Conservation (phyloP, 35 echinoderm and acorn worm species). For the Patiria miniata region DNA sequence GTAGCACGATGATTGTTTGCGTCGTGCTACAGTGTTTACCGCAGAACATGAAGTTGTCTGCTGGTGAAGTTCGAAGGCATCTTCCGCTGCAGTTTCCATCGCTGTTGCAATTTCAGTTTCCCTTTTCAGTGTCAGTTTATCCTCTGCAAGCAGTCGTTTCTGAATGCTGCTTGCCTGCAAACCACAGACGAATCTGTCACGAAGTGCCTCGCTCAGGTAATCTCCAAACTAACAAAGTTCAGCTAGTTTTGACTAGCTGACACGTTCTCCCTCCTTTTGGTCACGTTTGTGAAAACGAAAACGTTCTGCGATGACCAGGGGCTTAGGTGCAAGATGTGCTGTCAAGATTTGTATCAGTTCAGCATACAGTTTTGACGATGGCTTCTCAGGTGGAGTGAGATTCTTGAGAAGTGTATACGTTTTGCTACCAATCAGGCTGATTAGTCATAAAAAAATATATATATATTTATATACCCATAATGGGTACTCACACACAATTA, state of each 20-base stretch:
- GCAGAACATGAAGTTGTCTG: neutral
- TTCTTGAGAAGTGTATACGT: too few species aligned
- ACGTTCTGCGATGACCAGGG: slow-evolving; percentile 47
- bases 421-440: too few species aligned
- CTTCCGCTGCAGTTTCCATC: slow-evolving; percentile 30
- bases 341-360: slow-evolving; percentile 16
- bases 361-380: neutral
- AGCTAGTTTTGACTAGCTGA: slow-evolving; percentile 28
- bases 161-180: slow-evolving; percentile 16
- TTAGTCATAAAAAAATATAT: too few species aligned
- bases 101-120: slow-evolving; percentile 15
- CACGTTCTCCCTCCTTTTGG: slow-evolving; percentile 33
- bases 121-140: slow-evolving; percentile 26
- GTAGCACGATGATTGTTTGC: neutral
- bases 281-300: slow-evolving; percentile 57
- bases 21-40: neutral
- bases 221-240: slow-evolving; percentile 47
- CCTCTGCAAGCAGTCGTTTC: too few species aligned
- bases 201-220: slow-evolving; percentile 40
- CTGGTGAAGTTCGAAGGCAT: neutral
- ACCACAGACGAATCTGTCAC: slow-evolving; percentile 64
- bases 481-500: too few species aligned
- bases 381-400: slow-evolving; percentile 22
- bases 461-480: too few species aligned
- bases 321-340: slow-evolving; percentile 12